Evolutionary conservation across 2,888 invertebrate species (phyloP).

Genomic region (Idaea biselata): DNA sequence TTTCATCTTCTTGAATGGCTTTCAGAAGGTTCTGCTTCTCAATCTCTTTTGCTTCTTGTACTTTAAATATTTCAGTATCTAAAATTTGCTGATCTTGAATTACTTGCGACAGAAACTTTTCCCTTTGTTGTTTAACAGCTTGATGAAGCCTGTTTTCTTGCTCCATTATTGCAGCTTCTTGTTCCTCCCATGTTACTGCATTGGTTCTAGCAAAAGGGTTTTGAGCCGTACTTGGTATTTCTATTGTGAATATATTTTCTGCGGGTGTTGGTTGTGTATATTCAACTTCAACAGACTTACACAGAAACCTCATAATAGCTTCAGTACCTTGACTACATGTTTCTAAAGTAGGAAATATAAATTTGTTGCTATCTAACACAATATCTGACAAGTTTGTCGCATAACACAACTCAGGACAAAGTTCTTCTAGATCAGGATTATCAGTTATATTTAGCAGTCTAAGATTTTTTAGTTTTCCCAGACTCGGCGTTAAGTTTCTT

Average conservation of each 20-base stretch:
- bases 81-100: constrained; percentile 83
- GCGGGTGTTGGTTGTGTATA: constrained; percentile 66
- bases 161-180: constrained; percentile 82
- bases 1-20: constrained; percentile 83
- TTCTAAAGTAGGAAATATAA: constrained; percentile 84
- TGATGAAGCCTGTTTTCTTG: constrained; percentile 84
- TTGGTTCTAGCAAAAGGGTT: constrained; percentile 58
- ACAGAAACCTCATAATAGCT: constrained; percentile 84
- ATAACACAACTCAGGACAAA: constrained; percentile 84
- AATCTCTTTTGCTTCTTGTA: constrained; percentile 84
- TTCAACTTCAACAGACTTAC: constrained; percentile 67
- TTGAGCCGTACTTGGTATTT: constrained; percentile 27
- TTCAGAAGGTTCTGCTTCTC: constrained; percentile 82
- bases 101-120: constrained; percentile 78
- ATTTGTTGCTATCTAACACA: constrained; percentile 81
- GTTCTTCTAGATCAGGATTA: constrained; percentile 79
- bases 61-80: constrained; percentile 84
- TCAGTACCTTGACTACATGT: constrained; percentile 81
- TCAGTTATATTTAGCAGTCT: constrained; percentile 81
- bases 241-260: constrained; percentile 46
- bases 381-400: constrained; percentile 82
- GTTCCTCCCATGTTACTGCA: constrained; percentile 78
- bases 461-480: constrained; percentile 83
- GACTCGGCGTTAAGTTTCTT: constrained; percentile 80
- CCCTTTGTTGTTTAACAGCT: constrained; percentile 82